Conservation (phyloP, 1,140 invertebrate genomes). For the Octopus sinensis region DNA sequence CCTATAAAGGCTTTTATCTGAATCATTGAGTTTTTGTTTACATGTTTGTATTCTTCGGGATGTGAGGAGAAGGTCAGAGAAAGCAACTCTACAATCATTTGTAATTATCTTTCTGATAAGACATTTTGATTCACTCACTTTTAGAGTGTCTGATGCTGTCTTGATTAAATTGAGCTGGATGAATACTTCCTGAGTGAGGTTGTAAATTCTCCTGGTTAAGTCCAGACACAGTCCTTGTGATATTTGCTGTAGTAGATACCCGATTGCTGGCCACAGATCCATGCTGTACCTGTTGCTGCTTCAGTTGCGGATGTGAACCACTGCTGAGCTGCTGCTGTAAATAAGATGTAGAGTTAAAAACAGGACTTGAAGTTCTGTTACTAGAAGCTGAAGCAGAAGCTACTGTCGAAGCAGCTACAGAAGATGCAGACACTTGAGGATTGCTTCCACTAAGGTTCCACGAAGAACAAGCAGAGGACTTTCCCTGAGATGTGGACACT, state of each 20-base stretch:
- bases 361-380: not conserved
- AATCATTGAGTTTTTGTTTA: too few species aligned
- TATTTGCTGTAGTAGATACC: not conserved
- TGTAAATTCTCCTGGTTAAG: not conserved
- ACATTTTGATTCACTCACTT: not conserved
- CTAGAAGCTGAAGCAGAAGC: not conserved
- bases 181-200: not conserved
- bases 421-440: not conserved
- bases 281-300: not conserved
- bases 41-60: too few species aligned
- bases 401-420: not conserved
- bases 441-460: not conserved
- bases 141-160: not conserved
- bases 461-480: not conserved
- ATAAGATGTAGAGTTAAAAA: not conserved
- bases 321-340: not conserved
- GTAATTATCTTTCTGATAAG: too few species aligned
- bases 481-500: constrained; percentile 14
- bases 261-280: not conserved
- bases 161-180: not conserved
- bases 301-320: not conserved
- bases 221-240: not conserved
- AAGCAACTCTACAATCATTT: too few species aligned
- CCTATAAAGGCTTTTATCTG: too few species aligned
- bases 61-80: too few species aligned